phyloP scores from a whole-genome alignment of 92 coral and sea anemone genomes.

The Umimayanthus kanabou region DNA sequence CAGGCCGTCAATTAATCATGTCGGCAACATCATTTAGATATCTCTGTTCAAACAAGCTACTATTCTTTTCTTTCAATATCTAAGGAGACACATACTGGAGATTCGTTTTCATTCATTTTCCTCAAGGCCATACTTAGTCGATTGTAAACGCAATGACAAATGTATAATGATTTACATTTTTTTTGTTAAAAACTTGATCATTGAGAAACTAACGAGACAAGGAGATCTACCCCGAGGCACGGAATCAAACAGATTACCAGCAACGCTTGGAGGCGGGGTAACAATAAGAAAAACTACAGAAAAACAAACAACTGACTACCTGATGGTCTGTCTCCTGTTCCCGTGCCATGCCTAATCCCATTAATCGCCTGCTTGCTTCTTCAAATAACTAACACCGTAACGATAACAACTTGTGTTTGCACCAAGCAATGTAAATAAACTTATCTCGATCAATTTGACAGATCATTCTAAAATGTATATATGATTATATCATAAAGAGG shows the following conservation, averaged over 20 bases:
- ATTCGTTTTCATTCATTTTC: background rate
- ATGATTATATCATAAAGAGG: no score
- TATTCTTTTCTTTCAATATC: background rate
- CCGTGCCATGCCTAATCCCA: background rate
- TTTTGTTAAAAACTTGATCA: background rate
- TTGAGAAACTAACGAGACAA: background rate
- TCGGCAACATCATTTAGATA: background rate
- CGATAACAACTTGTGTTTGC: no score
- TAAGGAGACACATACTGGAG: background rate
- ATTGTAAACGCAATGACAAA: background rate
- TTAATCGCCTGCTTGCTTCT: background rate
- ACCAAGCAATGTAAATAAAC: no score
- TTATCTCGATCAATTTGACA: no score
- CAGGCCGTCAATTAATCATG: background rate
- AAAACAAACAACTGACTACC: background rate
- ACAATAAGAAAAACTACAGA: no score
- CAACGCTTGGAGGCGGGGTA: background rate
- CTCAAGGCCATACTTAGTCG: slow-evolving; percentile 11
- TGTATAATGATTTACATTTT: background rate
- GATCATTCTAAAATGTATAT: no score
- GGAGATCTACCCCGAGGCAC: background rate
- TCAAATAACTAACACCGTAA: no score
- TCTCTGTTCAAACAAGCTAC: background rate
- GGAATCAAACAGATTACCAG: background rate
- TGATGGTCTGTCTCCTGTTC: background rate